Evolutionary conservation across 2,888 invertebrate genomes (phyloP).

Genomic region (Crossocerus cetratus): DNA sequence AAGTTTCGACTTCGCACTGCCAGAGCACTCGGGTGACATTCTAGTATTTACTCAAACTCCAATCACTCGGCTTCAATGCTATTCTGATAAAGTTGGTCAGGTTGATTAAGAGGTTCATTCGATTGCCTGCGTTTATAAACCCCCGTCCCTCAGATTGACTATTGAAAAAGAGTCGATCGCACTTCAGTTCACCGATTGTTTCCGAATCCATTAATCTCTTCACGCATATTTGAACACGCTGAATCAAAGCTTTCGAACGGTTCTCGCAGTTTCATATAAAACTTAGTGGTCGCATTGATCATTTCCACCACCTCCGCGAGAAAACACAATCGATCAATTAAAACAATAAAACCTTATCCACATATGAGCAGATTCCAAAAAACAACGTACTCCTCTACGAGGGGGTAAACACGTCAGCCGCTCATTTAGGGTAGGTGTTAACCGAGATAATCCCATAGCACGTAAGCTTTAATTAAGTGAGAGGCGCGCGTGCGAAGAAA

Average conservation of each 20-base stretch:
- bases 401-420: no score
- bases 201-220: background rate
- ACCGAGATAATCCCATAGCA: constrained; percentile 26
- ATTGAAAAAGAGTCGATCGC: background rate
- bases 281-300: no score
- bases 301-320: no score
- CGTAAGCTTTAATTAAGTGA: constrained; percentile 34
- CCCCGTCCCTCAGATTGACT: background rate
- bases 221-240: background rate
- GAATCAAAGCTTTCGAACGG: background rate
- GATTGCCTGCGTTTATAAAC: background rate
- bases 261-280: no score
- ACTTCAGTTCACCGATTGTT: no score
- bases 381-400: no score
- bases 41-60: constrained; percentile 9
- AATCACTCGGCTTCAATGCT: constrained; percentile 9
- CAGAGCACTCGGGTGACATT: background rate
- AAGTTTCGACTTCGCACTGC: constrained; percentile 25
- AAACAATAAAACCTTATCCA: background rate
- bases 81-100: background rate
- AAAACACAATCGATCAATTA: background rate
- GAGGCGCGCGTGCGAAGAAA: constrained; percentile 38
- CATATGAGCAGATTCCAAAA: no score
- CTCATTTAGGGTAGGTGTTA: background rate
- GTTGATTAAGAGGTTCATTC: background rate